Evolutionary conservation across 2,888 invertebrate species (phyloP).

Genomic region (Stegophylla sp.): DNA sequence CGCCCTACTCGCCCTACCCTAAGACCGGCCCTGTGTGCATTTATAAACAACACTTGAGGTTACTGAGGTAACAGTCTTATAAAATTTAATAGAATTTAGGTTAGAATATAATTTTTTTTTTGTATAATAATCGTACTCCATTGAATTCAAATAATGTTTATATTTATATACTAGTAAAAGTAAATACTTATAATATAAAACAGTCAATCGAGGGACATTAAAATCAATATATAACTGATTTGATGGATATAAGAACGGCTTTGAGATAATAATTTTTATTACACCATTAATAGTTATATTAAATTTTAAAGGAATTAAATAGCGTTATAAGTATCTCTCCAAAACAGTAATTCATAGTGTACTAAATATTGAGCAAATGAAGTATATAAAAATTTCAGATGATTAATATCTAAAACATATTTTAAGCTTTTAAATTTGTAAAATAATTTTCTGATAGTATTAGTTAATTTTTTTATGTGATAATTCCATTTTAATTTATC

Average conservation of each 20-base stretch:
- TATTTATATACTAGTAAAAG: constrained; percentile 4
- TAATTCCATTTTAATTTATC: background rate
- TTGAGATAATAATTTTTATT: constrained; percentile 1
- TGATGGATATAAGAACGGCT: constrained; percentile 1
- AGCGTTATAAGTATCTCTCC: background rate
- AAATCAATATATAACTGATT: background rate
- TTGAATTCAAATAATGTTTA: background rate
- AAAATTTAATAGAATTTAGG: background rate
- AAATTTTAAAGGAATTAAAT: background rate
- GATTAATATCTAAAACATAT: constrained; percentile 21
- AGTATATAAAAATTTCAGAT: constrained; percentile 3
- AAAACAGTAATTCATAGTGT: constrained; percentile 8
- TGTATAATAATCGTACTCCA: background rate
- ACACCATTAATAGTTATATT: background rate
- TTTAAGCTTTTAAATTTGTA: background rate
- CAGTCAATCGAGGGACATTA: background rate
- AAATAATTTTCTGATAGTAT: background rate
- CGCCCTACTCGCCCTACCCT: too few species aligned
- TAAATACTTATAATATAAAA: constrained; percentile 1
- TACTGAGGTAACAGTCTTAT: background rate
- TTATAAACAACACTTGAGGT: background rate
- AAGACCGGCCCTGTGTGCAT: too few species aligned
- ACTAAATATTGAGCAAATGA: constrained; percentile 12
- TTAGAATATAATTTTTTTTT: background rate
- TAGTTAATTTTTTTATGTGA: background rate